Evolutionary conservation across 2,888 invertebrate species (phyloP).

Genomic region (Phaedon cochleariae): DNA sequence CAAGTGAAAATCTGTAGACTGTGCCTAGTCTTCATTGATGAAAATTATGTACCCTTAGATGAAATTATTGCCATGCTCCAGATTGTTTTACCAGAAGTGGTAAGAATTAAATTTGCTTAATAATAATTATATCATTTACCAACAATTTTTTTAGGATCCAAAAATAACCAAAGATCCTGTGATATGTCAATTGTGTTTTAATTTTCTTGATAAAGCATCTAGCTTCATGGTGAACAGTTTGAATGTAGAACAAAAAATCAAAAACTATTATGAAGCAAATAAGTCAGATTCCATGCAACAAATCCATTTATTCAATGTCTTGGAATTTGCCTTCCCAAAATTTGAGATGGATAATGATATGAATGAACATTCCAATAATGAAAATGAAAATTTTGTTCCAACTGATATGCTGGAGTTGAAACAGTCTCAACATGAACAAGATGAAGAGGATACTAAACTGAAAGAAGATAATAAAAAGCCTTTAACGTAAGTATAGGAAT

Average conservation of each 20-base stretch:
- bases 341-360: constrained; percentile 37
- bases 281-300: constrained; percentile 26
- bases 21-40: constrained; percentile 39
- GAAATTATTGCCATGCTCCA: constrained; percentile 39
- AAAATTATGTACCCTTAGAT: constrained; percentile 29
- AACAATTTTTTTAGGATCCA: constrained; percentile 26
- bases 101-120: constrained; percentile 19
- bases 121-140: not conserved
- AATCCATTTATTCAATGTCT: constrained; percentile 37
- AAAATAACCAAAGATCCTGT: constrained; percentile 40
- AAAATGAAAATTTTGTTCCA: constrained; percentile 23
- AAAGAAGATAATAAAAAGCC: constrained; percentile 14
- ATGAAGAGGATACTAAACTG: not conserved
- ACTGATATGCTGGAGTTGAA: constrained; percentile 26
- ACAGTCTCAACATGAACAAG: constrained; percentile 17
- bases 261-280: constrained; percentile 34
- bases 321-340: constrained; percentile 42
- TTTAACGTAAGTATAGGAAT: constrained; percentile 15
- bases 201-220: constrained; percentile 38
- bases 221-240: constrained; percentile 37
- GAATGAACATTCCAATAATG: constrained; percentile 14
- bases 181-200: constrained; percentile 34
- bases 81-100: constrained; percentile 41
- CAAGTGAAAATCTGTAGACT: constrained; percentile 38
- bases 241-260: constrained; percentile 40